Conservation (phyloP, 2,797 vertebrate species). For the Arnoldichthys spilopterus region DNA sequence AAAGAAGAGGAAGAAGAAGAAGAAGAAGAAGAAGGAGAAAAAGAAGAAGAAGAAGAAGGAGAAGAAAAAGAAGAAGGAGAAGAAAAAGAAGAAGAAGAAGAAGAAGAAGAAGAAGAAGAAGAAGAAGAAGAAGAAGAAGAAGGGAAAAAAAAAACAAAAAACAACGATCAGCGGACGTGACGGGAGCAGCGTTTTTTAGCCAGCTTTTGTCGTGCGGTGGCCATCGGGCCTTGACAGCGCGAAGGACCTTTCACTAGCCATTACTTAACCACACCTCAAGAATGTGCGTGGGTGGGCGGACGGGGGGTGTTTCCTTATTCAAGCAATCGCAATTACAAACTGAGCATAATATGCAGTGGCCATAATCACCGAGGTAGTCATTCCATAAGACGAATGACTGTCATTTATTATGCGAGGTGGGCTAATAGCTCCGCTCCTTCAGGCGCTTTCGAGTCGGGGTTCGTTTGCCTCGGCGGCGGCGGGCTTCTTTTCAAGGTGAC, state of each 20-base stretch:
- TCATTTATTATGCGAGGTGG: slow-evolving; percentile 46
- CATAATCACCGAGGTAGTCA: slow-evolving; percentile 40
- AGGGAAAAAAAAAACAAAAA: slow-evolving; percentile 44
- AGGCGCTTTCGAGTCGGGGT: slow-evolving; percentile 33
- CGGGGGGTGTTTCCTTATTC: slow-evolving; percentile 28
- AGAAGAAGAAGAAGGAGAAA: slow-evolving; percentile 44
- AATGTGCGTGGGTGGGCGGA: not conserved
- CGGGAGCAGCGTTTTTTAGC: not conserved
- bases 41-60: slow-evolving; percentile 40
- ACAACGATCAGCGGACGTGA: slow-evolving; percentile 2
- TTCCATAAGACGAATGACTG: slow-evolving; percentile 39
- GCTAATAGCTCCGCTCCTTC: slow-evolving; percentile 42
- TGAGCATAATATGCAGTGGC: slow-evolving; percentile 24
- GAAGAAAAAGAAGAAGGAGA: slow-evolving; percentile 47
- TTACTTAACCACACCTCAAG: slow-evolving; percentile 1
- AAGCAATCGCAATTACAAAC: slow-evolving; percentile 24
- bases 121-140: slow-evolving; percentile 41
- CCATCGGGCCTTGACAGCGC: not conserved
- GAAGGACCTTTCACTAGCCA: slow-evolving; percentile 5
- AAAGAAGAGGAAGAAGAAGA: no score
- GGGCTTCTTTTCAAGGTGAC: slow-evolving; percentile 58
- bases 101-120: slow-evolving; percentile 41
- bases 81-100: slow-evolving; percentile 38
- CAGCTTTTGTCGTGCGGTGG: not conserved
- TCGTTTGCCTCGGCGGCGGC: slow-evolving; percentile 30